Conservation (phyloP, 2,888 invertebrate species). For the Marasmarcha lunaedactyla region DNA sequence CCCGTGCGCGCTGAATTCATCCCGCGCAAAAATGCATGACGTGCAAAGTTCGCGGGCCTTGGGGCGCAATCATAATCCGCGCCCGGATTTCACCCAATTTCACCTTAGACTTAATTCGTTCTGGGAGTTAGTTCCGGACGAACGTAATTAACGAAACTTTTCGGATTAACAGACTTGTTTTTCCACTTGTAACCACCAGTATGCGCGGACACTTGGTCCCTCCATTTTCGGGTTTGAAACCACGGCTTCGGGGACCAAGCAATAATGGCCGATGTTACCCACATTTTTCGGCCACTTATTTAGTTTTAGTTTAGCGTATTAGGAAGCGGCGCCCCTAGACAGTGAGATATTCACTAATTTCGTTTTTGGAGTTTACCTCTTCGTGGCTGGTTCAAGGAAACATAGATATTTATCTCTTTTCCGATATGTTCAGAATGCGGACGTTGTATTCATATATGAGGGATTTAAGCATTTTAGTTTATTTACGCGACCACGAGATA, state of each 20-base stretch:
- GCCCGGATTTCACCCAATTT: conserved; percentile 46
- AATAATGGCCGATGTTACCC: conserved; percentile 25
- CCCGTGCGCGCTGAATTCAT: too few species aligned
- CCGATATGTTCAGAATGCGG: too few species aligned
- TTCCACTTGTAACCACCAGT: conserved; percentile 40
- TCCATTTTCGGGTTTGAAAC: too few species aligned
- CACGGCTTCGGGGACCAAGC: too few species aligned
- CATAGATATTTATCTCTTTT: too few species aligned
- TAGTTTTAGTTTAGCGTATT: conserved; percentile 53
- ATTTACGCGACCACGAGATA: background rate
- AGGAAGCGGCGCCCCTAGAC: conserved; percentile 49
- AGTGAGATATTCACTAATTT: conserved; percentile 64
- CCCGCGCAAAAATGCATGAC: too few species aligned
- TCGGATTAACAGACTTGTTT: conserved; percentile 60
- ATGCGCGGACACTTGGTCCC: conserved; percentile 17
- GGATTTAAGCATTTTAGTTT: background rate
- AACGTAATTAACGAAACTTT: conserved; percentile 65
- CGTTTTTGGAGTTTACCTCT: conserved; percentile 57
- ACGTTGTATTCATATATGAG: too few species aligned
- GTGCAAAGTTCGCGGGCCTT: conserved; percentile 1
- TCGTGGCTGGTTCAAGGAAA: conserved; percentile 22
- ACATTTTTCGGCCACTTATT: conserved; percentile 61
- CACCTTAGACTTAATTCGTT: conserved; percentile 50
- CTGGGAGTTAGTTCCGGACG: conserved; percentile 57
- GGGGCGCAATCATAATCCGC: conserved; percentile 38